phyloP scores from a whole-genome alignment of 2,113 vertebrate species.

The Petaurus breviceps region DNA sequence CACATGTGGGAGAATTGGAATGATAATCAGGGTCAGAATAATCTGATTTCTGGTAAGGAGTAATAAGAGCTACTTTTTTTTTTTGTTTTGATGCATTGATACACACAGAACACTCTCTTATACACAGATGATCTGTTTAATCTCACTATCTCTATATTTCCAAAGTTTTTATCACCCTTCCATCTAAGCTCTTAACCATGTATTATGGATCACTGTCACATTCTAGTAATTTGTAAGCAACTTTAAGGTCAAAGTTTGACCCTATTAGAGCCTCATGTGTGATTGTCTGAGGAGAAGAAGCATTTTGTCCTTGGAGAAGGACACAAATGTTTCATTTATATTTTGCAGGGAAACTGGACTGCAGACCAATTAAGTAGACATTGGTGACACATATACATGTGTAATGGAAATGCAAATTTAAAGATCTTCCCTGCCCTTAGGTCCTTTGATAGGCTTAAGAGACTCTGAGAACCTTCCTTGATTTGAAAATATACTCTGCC shows the following conservation, averaged over 20 bases:
- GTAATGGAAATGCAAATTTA: too few species aligned
- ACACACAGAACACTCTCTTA: neutral
- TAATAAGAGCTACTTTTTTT: constrained; percentile 49
- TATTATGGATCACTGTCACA: neutral
- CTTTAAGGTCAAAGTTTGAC: neutral
- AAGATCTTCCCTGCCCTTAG: too few species aligned
- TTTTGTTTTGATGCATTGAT: constrained; percentile 19
- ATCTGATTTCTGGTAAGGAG: constrained; percentile 64
- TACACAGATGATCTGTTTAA: neutral
- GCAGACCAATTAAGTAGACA: neutral
- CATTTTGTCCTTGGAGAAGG: too few species aligned
- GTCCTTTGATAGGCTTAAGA: too few species aligned
- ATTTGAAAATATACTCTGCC: too few species aligned
- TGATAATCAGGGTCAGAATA: constrained; percentile 66
- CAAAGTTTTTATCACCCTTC: neutral
- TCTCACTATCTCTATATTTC: neutral
- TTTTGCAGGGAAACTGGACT: neutral
- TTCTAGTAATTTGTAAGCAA: neutral
- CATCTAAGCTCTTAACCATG: neutral
- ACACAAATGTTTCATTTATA: constrained; percentile 19
- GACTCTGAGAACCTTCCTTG: too few species aligned
- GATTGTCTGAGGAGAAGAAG: neutral
- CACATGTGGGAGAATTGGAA: constrained; percentile 77
- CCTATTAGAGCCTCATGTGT: neutral
- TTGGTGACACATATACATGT: neutral